Evolutionary conservation across 2,797 vertebrate species (phyloP), one percentile per base, ranked within the genome.

Genomic region (Esox lucius): DNA sequence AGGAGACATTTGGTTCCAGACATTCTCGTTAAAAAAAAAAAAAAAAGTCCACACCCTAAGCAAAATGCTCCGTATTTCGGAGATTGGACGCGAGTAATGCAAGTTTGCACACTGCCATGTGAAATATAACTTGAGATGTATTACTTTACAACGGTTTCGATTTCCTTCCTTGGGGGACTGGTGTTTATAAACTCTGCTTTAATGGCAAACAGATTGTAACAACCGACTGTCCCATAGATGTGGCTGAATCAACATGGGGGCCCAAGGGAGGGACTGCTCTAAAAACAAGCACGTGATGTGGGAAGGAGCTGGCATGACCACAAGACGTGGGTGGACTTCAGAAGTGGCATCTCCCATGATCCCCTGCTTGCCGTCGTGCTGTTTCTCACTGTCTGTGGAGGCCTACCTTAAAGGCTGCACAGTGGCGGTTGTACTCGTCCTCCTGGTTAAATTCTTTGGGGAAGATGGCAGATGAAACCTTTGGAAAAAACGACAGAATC

Each of bases 391-490:
- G 31, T n/a, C 16, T n/a, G 33, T 5, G 22, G 19, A 6, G 2
- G 31, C 69, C 61, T 80, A 99, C 98, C 96, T 97, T 97, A 84
- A 98, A 92, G 35, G 97, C 97, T 82, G 92, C 85, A 84, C 98
- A 99, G 83, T 98, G 94, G 77, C 97, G 93, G 73, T 90, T 89
- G 79, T 96, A 94, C 16, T 92, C 95, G 35, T 96, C 95, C 61
- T 96, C 95, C 79, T 96, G 94, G 17, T 94, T 90, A 83, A 96
- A 96, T 33, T 95, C 91, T 0, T 87, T 78, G 12, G 91, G 89
- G 80, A 95, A 93, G 75, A 96, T 77, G 67, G 92, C 83, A 88
- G 95, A 87, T 22, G 97, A 95, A 7, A 98, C 94, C 97, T 99
- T 86, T 76, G 80, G 62, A 5, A 53, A n/a, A 87, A 31, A 73